Evolutionary conservation across 2,888 invertebrate genomes (phyloP), one percentile per base, ranked within the genome.

Genomic region (Papilio elwesi): DNA sequence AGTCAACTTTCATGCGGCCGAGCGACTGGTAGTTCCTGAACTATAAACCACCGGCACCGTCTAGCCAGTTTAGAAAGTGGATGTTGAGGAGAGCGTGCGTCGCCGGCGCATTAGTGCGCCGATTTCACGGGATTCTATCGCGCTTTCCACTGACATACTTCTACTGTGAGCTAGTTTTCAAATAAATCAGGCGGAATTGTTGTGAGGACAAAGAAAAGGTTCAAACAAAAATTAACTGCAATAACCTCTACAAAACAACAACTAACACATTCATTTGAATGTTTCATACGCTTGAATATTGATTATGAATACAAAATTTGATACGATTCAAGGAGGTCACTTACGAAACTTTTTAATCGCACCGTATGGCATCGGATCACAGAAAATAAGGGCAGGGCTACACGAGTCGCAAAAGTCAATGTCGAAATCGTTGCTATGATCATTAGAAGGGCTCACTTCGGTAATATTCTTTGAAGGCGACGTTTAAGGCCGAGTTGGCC

Each of bases 61-160:
- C 83, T 84, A 85, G 89, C 89, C 84, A 85, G 90, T 92, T 93
- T 93, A 93, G 93, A 93, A 93, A 93, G 93, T 92, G 91, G 92
- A 91, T 88, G 88, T 86, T 83, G 87, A 84, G 88, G 87, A 83
- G 86, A 85, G 86, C 81, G 82, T 79, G 85, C 83, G 79, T 76
- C 79, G 81, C 80, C 83, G 83, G 82, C 87, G 87, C 87, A 86
- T 89, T 89, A 87, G 88, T 88, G 87, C 85, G 85, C 85, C 87
- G 89, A 92, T 93, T 93, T 93, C 93, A 89, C 90, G 90, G 91
- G 93, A 93, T 86, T 92, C 90, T 92, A 92, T 90, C 89, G 92
- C 91, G 90, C 92, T 93, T 93, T 93, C 92, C 93, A 92, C 88
- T 92, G 91, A 89, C 93, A 93, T 85, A 92, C 91, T 90, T 92